Conservation (phyloP, 2,888 invertebrate genomes). For the Orthonevra nobilis region DNA sequence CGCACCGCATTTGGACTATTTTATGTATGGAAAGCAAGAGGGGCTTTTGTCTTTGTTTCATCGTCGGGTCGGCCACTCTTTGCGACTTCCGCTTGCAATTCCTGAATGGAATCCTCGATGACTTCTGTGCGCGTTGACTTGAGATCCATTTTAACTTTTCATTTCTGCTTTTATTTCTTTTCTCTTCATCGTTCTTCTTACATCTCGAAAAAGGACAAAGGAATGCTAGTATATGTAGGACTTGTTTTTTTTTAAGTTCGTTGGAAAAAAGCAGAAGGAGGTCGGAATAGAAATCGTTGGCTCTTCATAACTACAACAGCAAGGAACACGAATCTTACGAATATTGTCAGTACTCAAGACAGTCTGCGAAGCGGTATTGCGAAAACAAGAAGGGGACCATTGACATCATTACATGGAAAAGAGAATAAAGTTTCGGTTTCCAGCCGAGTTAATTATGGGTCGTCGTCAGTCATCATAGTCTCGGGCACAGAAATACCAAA, state of each 20-base stretch:
- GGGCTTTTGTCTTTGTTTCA: constrained; percentile 63
- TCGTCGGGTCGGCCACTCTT: constrained; percentile 62
- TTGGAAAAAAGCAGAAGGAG: constrained; percentile 61
- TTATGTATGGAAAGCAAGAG: too few relatives aligned
- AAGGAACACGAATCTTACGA: constrained; percentile 39
- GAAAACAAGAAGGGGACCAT: constrained; percentile 64
- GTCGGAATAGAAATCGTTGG: constrained; percentile 56
- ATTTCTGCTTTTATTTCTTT: constrained; percentile 16
- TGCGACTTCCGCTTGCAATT: constrained; percentile 70
- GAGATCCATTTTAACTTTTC: constrained; percentile 68
- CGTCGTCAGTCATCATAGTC: constrained; percentile 13
- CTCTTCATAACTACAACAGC: constrained; percentile 58
- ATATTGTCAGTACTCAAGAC: constrained; percentile 69
- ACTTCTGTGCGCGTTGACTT: constrained; percentile 67
- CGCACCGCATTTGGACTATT: constrained; percentile 62
- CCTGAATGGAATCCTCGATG: constrained; percentile 68
- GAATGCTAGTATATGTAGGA: constrained; percentile 35
- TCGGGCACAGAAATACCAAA: constrained; percentile 40
- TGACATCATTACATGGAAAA: constrained; percentile 66
- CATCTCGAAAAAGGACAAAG: constrained; percentile 55
- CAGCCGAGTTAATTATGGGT: constrained; percentile 69
- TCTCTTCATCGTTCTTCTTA: constrained; percentile 26
- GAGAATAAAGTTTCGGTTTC: constrained; percentile 67
- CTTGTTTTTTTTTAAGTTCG: constrained; percentile 14
- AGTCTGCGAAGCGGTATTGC: constrained; percentile 44